A percentile compares a stretch with the other conserved stretches of the same genome.
These are phyloP conservation scores for Oeneis ivallda DNA, from an alignment of 2,888 invertebrate genomes.

Conservation along the genomic window DNA sequence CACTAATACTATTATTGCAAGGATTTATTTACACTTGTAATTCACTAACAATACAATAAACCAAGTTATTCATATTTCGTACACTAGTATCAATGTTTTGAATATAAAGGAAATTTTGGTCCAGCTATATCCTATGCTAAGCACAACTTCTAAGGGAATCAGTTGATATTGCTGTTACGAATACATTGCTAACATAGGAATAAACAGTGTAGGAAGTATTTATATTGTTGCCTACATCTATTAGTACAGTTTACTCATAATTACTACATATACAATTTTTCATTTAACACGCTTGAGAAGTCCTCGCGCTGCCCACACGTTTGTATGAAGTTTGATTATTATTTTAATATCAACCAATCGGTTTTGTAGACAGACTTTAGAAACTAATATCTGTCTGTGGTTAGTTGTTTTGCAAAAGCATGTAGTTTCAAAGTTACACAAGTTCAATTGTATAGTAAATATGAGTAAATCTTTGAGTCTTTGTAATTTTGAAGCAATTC, in stretches of 20 bases:
- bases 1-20: slow-evolving; percentile 74
- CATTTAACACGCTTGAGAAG: neutral
- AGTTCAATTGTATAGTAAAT: no score
- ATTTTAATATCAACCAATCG: no score
- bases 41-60: slow-evolving; percentile 70
- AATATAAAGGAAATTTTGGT: slow-evolving; percentile 79
- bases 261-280: slow-evolving; percentile 18
- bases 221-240: slow-evolving; percentile 30
- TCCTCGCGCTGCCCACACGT: no score
- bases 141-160: slow-evolving; percentile 70
- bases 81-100: slow-evolving; percentile 63
- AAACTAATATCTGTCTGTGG: no score
- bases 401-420: no score
- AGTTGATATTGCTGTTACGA: slow-evolving; percentile 67
- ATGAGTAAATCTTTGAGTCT: no score
- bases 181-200: slow-evolving; percentile 59
- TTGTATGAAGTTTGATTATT: no score
- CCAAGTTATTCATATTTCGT: slow-evolving; percentile 56
- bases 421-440: no score
- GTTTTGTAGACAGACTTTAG: no score
- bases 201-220: slow-evolving; percentile 40
- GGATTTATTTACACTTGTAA: slow-evolving; percentile 70
- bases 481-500: no score
- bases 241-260: slow-evolving; percentile 24
- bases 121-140: slow-evolving; percentile 80